Evolutionary conservation across 23 tunicate species (phyloP).

Genomic region (Ascidia mentula): DNA sequence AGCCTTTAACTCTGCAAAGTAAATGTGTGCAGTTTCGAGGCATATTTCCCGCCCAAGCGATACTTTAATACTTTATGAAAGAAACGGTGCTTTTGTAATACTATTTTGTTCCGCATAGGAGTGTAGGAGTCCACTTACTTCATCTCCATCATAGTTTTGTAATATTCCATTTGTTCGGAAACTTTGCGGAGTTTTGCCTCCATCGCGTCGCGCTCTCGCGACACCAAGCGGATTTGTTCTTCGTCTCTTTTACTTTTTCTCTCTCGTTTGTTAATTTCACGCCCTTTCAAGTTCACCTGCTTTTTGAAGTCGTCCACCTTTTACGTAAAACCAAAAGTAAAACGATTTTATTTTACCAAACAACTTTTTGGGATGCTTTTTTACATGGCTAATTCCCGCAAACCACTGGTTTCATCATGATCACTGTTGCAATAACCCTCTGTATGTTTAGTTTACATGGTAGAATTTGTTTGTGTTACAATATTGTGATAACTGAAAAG

Average conservation of each 20-base stretch:
- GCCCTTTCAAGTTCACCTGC: constrained; percentile 73
- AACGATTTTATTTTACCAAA: too few relatives aligned
- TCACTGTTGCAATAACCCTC: too few relatives aligned
- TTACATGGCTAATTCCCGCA: too few relatives aligned
- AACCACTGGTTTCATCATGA: too few relatives aligned
- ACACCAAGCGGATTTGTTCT: constrained; percentile 70
- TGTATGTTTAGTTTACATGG: too few relatives aligned
- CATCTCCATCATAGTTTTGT: constrained; percentile 71
- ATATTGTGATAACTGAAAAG: too few relatives aligned
- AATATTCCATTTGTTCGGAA: constrained; percentile 86
- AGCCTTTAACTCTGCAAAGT: constrained; percentile 48
- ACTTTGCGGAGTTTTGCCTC: constrained; percentile 74
- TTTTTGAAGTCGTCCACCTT: constrained; percentile 84
- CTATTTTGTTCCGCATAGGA: neutral
- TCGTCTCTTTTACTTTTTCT: constrained; percentile 89
- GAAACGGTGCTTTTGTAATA: too few relatives aligned
- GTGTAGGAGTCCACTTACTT: constrained; percentile 14
- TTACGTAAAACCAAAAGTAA: too few relatives aligned
- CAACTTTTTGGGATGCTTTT: too few relatives aligned
- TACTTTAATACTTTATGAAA: too few relatives aligned
- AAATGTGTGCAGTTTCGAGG: neutral
- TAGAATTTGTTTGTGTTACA: too few relatives aligned
- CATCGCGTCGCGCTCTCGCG: constrained; percentile 86
- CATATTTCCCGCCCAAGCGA: too few relatives aligned
- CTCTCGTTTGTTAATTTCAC: constrained; percentile 91